These are phyloP conservation scores for Drosophila pruinosa DNA, from an alignment of 1,140 invertebrate genomes.

Conservation along the genomic window DNA sequence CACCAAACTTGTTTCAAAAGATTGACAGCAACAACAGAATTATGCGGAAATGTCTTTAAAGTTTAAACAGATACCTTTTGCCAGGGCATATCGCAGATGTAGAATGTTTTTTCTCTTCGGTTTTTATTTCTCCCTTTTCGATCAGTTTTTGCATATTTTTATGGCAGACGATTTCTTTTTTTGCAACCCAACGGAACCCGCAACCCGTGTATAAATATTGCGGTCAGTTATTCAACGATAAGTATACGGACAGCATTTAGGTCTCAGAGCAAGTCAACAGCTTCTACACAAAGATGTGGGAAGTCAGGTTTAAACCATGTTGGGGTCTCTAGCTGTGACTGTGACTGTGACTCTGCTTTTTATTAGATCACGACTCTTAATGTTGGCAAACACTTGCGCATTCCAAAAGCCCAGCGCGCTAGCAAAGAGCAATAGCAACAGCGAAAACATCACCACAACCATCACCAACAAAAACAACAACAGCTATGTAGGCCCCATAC, in stretches of 20 bases:
- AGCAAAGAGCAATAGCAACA: slow-evolving; percentile 26
- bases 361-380: slow-evolving; percentile 77
- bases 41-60: slow-evolving; percentile 69
- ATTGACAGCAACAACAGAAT: no score
- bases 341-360: slow-evolving; percentile 49
- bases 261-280: slow-evolving; percentile 11
- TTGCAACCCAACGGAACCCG: slow-evolving; percentile 36
- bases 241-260: slow-evolving; percentile 54
- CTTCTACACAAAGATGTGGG: slow-evolving; percentile 19
- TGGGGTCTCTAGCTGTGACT: slow-evolving; percentile 5
- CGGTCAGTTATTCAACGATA: slow-evolving; percentile 46
- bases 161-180: slow-evolving; percentile 64
- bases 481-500: slow-evolving; percentile 42
- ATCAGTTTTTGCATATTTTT: slow-evolving; percentile 47
- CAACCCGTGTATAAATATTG: slow-evolving; percentile 26
- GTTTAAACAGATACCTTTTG: slow-evolving; percentile 45
- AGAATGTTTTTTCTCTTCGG: slow-evolving; percentile 37
- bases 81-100: slow-evolving; percentile 25
- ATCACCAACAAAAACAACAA: slow-evolving; percentile 37
- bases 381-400: slow-evolving; percentile 77
- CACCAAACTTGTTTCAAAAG: slow-evolving; percentile 67
- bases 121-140: slow-evolving; percentile 33
- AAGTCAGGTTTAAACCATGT: not conserved
- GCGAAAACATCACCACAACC: not conserved
- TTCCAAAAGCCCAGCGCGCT: slow-evolving; percentile 49